Evolutionary conservation across 2,113 vertebrate genomes (phyloP), one percentile per base, ranked within the genome.

Genomic region (Boleophthalmus pectinirostris): DNA sequence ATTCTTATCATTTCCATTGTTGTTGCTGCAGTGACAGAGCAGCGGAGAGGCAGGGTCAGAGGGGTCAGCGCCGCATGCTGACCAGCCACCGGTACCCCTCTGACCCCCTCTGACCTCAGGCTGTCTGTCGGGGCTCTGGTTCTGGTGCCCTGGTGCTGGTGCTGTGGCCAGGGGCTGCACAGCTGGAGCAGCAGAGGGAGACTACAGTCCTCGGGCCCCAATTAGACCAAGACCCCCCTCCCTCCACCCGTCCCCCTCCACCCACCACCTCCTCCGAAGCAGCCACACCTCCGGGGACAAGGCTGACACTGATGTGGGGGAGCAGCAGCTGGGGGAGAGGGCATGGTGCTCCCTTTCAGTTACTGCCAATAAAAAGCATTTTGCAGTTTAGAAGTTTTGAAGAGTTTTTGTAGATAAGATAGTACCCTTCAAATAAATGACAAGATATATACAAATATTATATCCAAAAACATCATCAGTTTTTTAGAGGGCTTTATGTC

Each of bases 311-410:
- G 87, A 93, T 92, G 84, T 82, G 81, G 89, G 82, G 77, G 78
- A 88, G 92, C 92, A 93, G 90, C 88, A 85, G 92, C 92, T 91
- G 88, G 86, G 87, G 89, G 92, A 91, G 87, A 89, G 89, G 91
- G 88, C 88, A 92, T 86, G 81, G 82, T 85, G 84, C 89, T 85
- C 80, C 87, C 88, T 92, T 89, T 91, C 84, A 91, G 90, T 86
- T 89, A 68, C 81, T 90, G 91, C 92, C 92, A 93, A 91, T 93
- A 89, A 92, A 54, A 54, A 14, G 3, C 9, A 1, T 38, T 49
- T 49, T 13, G 2, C 18, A 49, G 14, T 49, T 16, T 18, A 18
- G 47, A 49, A 49, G 29, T 29, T 16, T 49, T 49, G 47, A 18
- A 49, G 16, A 51, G 38, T 43, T 43, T 43, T 43, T 43, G 38